Conservation (phyloP, 2,797 vertebrate species). For the Orientallactaga sibirica region DNA sequence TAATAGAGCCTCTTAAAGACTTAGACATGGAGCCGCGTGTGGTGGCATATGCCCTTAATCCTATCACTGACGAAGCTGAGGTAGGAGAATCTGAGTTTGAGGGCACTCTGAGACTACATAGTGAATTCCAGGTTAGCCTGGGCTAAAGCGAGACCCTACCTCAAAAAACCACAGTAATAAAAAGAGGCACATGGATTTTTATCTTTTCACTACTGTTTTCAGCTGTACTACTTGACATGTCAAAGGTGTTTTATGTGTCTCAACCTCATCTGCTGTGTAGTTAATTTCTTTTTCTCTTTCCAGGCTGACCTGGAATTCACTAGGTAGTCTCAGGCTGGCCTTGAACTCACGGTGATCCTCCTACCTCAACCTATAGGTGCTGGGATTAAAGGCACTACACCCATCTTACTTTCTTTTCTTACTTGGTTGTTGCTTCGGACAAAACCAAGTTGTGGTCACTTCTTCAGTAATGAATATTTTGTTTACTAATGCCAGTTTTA, state of each 20-base stretch:
- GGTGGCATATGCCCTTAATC: neutral
- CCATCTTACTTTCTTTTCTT: neutral
- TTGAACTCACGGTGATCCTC: too few relatives aligned
- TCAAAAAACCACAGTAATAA: too few relatives aligned
- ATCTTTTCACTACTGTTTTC: neutral
- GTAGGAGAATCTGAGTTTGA: too few relatives aligned
- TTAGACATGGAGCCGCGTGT: neutral
- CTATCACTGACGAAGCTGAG: too few relatives aligned
- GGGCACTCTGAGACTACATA: too few relatives aligned
- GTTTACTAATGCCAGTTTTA: neutral
- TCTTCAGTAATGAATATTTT: slow-evolving; percentile 32
- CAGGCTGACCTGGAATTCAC: too few relatives aligned
- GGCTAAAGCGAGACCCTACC: too few relatives aligned
- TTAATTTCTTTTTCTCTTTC: too few relatives aligned
- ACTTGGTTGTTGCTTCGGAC: slow-evolving; percentile 9
- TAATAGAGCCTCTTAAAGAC: slow-evolving; percentile 16
- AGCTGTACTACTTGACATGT: neutral
- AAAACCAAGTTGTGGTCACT: neutral
- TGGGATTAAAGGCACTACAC: too few relatives aligned
- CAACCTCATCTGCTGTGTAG: neutral
- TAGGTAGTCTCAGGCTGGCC: too few relatives aligned
- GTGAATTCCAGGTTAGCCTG: too few relatives aligned
- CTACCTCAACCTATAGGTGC: too few relatives aligned
- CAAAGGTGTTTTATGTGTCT: neutral
- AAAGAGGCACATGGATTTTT: neutral